Conservation (phyloP, 2,113 vertebrate species). For the Channa maculata region DNA sequence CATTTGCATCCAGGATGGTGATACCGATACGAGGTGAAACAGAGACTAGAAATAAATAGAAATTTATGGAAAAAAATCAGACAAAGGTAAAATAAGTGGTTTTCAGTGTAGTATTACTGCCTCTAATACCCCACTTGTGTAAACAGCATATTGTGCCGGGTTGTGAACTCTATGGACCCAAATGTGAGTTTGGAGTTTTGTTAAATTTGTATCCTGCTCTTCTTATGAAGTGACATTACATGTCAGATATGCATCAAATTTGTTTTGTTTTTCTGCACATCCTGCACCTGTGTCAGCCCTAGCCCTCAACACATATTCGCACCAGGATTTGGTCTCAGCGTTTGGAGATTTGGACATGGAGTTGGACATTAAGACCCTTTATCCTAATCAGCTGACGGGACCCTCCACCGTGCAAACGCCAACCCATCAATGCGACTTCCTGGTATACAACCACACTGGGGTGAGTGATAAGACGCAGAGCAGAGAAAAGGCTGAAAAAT, state of each 20-base stretch:
- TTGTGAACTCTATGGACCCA: neutral
- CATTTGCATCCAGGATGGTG: neutral
- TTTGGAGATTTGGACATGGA: slow-evolving; percentile 38
- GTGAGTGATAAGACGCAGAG: too few species aligned
- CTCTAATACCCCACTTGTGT: slow-evolving; percentile 8
- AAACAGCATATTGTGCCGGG: slow-evolving; percentile 17
- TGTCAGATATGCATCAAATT: neutral
- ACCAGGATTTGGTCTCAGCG: slow-evolving; percentile 29
- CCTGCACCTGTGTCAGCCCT: neutral
- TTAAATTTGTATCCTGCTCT: neutral
- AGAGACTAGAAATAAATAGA: neutral
- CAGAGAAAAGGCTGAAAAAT: neutral
- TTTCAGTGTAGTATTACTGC: neutral
- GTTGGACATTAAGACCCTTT: slow-evolving; percentile 44
- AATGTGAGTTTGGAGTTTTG: neutral
- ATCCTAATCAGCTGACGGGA: neutral
- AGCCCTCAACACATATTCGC: neutral
- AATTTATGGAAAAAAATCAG: neutral
- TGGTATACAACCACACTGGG: slow-evolving; percentile 14
- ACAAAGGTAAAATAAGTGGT: neutral
- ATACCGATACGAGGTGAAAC: slow-evolving; percentile 2
- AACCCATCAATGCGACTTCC: neutral
- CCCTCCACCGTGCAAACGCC: slow-evolving; percentile 5
- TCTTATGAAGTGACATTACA: neutral
- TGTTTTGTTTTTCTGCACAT: slow-evolving; percentile 29